Evolutionary conservation across 2,797 vertebrate species (phyloP).

Genomic region (Rhinoraja longicauda): DNA sequence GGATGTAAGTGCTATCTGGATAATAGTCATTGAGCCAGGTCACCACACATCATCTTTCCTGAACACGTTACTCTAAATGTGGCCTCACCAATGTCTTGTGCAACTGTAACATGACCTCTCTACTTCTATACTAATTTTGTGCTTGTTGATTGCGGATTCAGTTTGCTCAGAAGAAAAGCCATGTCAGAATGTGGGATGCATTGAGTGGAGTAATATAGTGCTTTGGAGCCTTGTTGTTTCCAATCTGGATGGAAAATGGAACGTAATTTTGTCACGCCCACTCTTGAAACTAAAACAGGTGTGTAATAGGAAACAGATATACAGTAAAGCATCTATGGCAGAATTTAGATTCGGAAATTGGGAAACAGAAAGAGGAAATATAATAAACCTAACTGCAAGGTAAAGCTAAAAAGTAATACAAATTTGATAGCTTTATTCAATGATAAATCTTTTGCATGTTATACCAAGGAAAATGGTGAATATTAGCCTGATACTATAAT

Average conservation of each 20-base stretch:
- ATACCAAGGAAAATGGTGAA: neutral
- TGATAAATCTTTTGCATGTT: neutral
- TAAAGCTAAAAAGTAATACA: neutral
- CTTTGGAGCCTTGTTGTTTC: neutral
- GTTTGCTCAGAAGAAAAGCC: no score
- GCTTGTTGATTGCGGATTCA: no score
- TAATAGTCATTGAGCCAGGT: no score
- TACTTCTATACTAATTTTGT: no score
- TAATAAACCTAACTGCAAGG: neutral
- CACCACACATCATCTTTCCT: no score
- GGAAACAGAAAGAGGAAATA: neutral
- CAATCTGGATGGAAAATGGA: neutral
- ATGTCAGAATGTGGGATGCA: neutral
- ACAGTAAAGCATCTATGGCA: neutral
- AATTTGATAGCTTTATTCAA: neutral
- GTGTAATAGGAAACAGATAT: neutral
- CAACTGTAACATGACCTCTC: no score
- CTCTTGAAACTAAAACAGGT: neutral
- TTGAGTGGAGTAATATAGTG: neutral
- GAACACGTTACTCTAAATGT: no score
- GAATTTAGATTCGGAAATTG: neutral
- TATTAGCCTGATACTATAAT: neutral
- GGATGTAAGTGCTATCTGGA: no score
- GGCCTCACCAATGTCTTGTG: no score
- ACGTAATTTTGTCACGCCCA: neutral